A percentile compares a stretch with the other conserved stretches of the same genome.
Conservation (phyloP, 35 echinoderm and acorn worm species). For the Ophioderma brevispina region DNA sequence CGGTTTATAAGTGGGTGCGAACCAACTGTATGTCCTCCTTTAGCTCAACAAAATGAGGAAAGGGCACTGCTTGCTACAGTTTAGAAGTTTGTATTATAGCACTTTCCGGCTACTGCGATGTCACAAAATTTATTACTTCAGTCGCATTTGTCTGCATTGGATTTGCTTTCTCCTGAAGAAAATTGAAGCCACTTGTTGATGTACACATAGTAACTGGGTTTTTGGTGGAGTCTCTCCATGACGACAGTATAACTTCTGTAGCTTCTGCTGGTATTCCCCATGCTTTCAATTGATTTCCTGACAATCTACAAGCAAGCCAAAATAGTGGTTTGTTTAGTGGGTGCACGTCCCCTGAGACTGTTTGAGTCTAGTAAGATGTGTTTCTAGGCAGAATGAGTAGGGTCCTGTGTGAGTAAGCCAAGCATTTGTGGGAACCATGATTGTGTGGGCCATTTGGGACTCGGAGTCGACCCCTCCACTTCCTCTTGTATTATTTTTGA, state of each 20-base stretch:
- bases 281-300: conserved; percentile 48
- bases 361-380: neutral
- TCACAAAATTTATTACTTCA: conserved; percentile 14
- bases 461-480: conserved; percentile 53
- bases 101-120: neutral
- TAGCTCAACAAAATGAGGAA: conserved; percentile 28
- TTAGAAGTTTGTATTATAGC: conserved; percentile 41
- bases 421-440: conserved; percentile 69
- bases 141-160: conserved; percentile 27
- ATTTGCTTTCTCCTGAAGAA: conserved; percentile 38
- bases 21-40: conserved; percentile 25
- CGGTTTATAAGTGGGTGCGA: conserved; percentile 38
- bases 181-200: conserved; percentile 65
- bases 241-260: conserved; percentile 56
- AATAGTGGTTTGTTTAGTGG: conserved; percentile 15
- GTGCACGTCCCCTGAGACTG: conserved; percentile 8
- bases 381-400: neutral
- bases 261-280: conserved; percentile 46
- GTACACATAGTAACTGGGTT: conserved; percentile 48
- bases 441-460: conserved; percentile 90
- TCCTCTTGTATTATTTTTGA: conserved; percentile 52
- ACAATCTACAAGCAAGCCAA: conserved; percentile 70
- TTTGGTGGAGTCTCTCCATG: conserved; percentile 62
- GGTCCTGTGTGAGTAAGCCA: conserved; percentile 22
- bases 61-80: no score